These are phyloP conservation scores for Andrena cerasifolii DNA, from an alignment of 1,140 invertebrate genomes.

Conservation along the genomic window DNA sequence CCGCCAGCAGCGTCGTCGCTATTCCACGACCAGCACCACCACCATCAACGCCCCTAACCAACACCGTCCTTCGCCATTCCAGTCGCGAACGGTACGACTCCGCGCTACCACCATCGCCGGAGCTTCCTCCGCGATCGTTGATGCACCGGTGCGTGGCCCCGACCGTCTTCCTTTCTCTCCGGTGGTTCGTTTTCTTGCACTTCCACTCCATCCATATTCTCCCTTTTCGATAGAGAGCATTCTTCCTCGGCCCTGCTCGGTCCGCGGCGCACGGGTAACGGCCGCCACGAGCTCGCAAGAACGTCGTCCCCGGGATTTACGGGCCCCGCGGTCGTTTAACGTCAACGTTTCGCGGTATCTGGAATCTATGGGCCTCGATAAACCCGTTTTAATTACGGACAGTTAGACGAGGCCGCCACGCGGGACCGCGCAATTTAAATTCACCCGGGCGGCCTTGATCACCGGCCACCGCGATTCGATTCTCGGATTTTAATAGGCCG, in stretches of 20 bases:
- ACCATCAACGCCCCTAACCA: background rate
- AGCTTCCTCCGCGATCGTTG: constrained; percentile 33
- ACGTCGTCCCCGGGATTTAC: constrained; percentile 32
- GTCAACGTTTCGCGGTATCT: constrained; percentile 32
- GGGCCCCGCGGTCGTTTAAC: constrained; percentile 38
- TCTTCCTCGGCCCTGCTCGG: constrained; percentile 36
- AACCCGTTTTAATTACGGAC: constrained; percentile 43
- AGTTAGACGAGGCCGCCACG: constrained; percentile 22
- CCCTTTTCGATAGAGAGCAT: constrained; percentile 57
- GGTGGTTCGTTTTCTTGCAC: constrained; percentile 48
- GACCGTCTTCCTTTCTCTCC: constrained; percentile 28
- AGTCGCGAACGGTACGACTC: constrained; percentile 5
- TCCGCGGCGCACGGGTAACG: constrained; percentile 18
- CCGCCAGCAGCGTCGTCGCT: background rate
- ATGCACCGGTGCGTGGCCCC: constrained; percentile 44
- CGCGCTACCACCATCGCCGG: constrained; percentile 25
- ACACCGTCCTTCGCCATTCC: constrained; percentile 17
- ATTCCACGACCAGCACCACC: background rate
- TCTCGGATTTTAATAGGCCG: constrained; percentile 11
- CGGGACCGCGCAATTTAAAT: constrained; percentile 3
- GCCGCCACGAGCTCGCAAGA: constrained; percentile 11
- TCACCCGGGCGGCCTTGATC: constrained; percentile 15
- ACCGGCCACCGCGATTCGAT: background rate
- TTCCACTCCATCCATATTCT: constrained; percentile 56
- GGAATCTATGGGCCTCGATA: constrained; percentile 9